A percentile compares a stretch with the other conserved stretches of the same genome.
Evolutionary conservation across 1,140 invertebrate species (phyloP).

Genomic region (Trachelipus rathkii): DNA sequence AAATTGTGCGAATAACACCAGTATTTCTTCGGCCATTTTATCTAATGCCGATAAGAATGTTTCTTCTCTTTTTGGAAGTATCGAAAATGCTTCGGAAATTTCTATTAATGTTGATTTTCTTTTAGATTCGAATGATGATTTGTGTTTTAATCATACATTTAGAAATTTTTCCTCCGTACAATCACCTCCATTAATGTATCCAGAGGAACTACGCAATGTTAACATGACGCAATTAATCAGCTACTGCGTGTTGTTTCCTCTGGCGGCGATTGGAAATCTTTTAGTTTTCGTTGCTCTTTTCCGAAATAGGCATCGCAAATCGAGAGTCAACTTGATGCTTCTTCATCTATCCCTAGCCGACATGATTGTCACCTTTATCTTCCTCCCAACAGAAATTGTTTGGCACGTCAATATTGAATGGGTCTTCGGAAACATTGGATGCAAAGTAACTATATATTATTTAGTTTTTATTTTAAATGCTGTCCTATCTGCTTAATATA

Average conservation of each 20-base stretch:
- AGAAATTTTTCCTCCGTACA: no score
- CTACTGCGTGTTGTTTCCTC: conserved; percentile 20
- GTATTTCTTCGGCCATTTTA: no score
- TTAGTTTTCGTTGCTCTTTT: conserved; percentile 18
- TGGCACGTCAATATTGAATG: conserved; percentile 24
- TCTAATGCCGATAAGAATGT: no score
- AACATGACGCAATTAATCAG: conserved; percentile 25
- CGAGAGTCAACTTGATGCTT: conserved; percentile 23
- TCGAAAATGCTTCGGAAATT: no score
- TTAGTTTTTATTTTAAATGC: neutral
- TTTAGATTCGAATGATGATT: no score
- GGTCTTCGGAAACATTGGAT: conserved; percentile 24
- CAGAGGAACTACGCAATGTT: conserved; percentile 13
- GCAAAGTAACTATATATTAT: neutral
- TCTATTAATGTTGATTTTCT: no score
- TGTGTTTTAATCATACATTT: no score
- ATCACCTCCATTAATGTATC: neutral
- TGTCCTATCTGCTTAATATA: no score
- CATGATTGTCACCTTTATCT: conserved; percentile 25
- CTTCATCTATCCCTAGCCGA: conserved; percentile 16
- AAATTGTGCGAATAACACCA: no score
- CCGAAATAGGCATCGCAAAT: conserved; percentile 11
- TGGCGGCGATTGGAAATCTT: conserved; percentile 21
- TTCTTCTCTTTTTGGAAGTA: no score
- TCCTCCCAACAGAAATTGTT: conserved; percentile 21